These are phyloP conservation scores for Ornithoptera alexandrae DNA, from an alignment of 2,888 invertebrate species.

Conservation along the genomic window DNA sequence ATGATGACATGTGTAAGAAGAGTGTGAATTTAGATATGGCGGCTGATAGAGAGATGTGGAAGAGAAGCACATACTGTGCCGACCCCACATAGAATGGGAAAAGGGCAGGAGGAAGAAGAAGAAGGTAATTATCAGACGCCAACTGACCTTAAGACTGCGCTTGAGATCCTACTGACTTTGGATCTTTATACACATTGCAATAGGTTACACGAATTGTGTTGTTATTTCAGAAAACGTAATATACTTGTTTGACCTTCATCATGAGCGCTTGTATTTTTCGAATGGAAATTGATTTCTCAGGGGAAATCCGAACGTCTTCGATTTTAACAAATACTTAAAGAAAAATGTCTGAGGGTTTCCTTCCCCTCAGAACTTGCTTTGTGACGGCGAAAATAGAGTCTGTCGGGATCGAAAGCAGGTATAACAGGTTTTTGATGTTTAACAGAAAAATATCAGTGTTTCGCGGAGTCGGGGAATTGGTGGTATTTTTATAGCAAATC, in stretches of 20 bases:
- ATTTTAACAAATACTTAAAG: constrained; percentile 27
- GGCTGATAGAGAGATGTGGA: too few relatives aligned
- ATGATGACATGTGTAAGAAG: too few relatives aligned
- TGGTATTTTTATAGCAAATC: constrained; percentile 9
- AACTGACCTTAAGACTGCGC: too few relatives aligned
- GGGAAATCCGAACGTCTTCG: constrained; percentile 24
- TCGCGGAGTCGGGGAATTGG: neutral
- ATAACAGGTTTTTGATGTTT: constrained; percentile 11
- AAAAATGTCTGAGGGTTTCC: constrained; percentile 14
- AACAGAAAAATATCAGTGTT: constrained; percentile 16
- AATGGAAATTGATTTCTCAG: constrained; percentile 17
- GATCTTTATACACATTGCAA: too few relatives aligned
- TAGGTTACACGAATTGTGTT: too few relatives aligned
- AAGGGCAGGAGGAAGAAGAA: too few relatives aligned
- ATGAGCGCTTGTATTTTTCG: constrained; percentile 3
- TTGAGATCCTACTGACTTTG: too few relatives aligned
- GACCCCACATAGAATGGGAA: too few relatives aligned
- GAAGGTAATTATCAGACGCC: too few relatives aligned
- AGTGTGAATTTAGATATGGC: too few relatives aligned
- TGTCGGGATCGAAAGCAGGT: constrained; percentile 6
- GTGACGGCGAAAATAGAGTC: constrained; percentile 24
- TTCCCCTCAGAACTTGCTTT: constrained; percentile 21
- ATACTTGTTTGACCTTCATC: constrained; percentile 4
- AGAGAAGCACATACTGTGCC: too few relatives aligned
- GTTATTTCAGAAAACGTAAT: too few relatives aligned